Conservation (phyloP, 2,888 invertebrate species). For the Drosophila recens region DNA sequence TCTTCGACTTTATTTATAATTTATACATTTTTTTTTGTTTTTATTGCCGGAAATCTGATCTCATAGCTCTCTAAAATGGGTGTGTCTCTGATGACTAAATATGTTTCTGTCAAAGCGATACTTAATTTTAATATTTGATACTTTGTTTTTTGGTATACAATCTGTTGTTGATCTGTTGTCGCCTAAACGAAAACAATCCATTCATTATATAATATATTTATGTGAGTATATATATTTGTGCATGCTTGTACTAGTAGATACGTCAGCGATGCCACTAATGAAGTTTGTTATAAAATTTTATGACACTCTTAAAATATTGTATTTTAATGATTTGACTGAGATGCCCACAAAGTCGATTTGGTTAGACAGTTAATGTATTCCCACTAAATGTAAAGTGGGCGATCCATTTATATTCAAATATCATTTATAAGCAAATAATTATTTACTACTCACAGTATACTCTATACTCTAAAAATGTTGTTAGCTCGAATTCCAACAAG, state of each 20-base stretch:
- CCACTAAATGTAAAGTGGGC: constrained; percentile 64
- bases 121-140: constrained; percentile 25
- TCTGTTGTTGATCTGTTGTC: constrained; percentile 45
- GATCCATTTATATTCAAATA: constrained; percentile 61
- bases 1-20: background rate
- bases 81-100: constrained; percentile 62
- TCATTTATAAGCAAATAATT: constrained; percentile 50
- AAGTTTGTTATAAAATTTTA: constrained; percentile 81
- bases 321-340: constrained; percentile 77
- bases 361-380: constrained; percentile 45
- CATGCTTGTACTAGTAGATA: background rate
- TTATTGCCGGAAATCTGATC: constrained; percentile 39
- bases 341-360: constrained; percentile 20
- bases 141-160: constrained; percentile 22
- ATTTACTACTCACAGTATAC: constrained; percentile 20
- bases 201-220: constrained; percentile 14
- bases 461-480: constrained; percentile 19
- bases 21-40: constrained; percentile 2
- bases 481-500: background rate
- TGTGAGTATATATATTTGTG: background rate
- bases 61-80: constrained; percentile 41
- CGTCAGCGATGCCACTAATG: constrained; percentile 66
- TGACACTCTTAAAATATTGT: constrained; percentile 78
- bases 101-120: constrained; percentile 28
- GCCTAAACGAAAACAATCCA: constrained; percentile 51